These are phyloP conservation scores for Microchirus variegatus DNA, from an alignment of 2,797 vertebrate genomes.

Conservation along the genomic window DNA sequence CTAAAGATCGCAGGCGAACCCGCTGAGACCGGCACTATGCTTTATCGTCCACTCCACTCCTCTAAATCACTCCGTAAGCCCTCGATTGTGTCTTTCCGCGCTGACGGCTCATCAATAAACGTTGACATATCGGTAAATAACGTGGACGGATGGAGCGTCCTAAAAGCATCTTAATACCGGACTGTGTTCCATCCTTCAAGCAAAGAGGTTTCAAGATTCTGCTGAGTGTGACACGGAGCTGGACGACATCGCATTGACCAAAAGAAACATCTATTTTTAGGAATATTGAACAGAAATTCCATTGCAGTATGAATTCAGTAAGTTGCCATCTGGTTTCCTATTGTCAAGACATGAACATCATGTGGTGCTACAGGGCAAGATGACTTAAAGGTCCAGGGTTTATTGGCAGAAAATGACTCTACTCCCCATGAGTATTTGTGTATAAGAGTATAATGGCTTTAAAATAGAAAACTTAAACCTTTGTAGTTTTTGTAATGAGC, in stretches of 20 bases:
- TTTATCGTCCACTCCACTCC: conserved; percentile 65
- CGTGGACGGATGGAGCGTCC: conserved; percentile 1
- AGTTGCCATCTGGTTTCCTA: not conserved
- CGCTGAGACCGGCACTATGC: conserved; percentile 56
- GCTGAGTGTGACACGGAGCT: not conserved
- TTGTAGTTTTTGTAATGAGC: no score
- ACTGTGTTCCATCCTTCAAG: not conserved
- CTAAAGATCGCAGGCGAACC: conserved; percentile 79
- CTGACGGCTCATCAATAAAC: conserved; percentile 46
- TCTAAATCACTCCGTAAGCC: conserved; percentile 70
- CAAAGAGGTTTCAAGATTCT: not conserved
- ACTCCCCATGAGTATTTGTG: no score
- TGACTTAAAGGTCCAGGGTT: no score
- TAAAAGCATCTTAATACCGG: conserved; percentile 13
- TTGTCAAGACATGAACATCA: no score
- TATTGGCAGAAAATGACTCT: no score
- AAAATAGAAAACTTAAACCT: no score
- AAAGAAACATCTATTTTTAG: conserved; percentile 2
- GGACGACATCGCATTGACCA: not conserved
- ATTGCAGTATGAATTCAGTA: not conserved
- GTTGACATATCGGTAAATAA: conserved; percentile 42
- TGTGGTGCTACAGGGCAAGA: no score
- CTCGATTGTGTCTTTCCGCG: conserved; percentile 5
- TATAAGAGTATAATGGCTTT: no score
- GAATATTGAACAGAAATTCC: not conserved